Conservation (phyloP, 2,888 invertebrate genomes). For the Volucella bombylans region DNA sequence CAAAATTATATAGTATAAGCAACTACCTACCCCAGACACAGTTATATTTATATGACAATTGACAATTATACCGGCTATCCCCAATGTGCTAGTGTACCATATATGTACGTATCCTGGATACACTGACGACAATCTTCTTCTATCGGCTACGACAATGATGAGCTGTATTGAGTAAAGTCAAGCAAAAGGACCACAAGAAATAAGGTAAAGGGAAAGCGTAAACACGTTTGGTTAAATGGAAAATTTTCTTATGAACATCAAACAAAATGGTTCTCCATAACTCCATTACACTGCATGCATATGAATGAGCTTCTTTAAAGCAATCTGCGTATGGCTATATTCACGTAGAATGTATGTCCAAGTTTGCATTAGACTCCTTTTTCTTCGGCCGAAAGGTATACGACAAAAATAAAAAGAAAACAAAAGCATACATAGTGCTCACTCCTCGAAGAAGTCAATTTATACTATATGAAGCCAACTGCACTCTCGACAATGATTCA, state of each 20-base stretch:
- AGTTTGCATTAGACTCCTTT: constrained; percentile 26
- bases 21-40: constrained; percentile 9
- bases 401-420: constrained; percentile 8
- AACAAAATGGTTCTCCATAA: constrained; percentile 64
- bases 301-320: constrained; percentile 45
- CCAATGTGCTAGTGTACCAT: constrained; percentile 4
- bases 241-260: constrained; percentile 67
- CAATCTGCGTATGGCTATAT: constrained; percentile 13
- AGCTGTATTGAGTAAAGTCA: constrained; percentile 11
- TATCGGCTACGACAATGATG: constrained; percentile 47
- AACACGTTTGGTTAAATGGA: constrained; percentile 65
- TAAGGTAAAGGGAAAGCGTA: constrained; percentile 41
- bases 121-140: constrained; percentile 56
- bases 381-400: not conserved
- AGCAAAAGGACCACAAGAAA: constrained; percentile 8
- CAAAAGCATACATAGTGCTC: not conserved
- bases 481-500: constrained; percentile 9
- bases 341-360: not conserved
- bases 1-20: constrained; percentile 6
- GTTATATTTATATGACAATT: constrained; percentile 13
- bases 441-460: constrained; percentile 52
- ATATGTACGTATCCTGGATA: constrained; percentile 24
- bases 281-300: constrained; percentile 62
- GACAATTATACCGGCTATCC: constrained; percentile 47
- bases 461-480: constrained; percentile 52